phyloP scores from a whole-genome alignment of 2,113 vertebrate genomes.

The Scortum barcoo region DNA sequence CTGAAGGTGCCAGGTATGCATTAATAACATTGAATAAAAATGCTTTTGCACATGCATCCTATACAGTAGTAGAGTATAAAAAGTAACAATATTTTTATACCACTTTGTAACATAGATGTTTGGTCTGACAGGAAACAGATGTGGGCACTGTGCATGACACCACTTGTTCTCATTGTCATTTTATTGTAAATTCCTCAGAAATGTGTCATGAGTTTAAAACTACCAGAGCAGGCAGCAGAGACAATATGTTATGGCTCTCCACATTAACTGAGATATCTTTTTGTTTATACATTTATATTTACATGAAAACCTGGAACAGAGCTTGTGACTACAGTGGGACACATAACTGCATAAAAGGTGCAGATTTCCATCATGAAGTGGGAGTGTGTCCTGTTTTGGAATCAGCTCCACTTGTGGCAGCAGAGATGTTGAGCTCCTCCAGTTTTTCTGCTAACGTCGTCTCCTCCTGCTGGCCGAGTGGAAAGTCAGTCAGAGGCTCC shows the following conservation, averaged over 20 bases:
- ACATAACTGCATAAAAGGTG: neutral
- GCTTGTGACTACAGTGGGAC: slow-evolving; percentile 1
- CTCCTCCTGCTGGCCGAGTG: slow-evolving; percentile 69
- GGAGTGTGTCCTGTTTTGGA: slow-evolving; percentile 18
- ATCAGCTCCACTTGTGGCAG: slow-evolving; percentile 46
- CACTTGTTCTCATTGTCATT: neutral
- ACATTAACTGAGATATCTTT: neutral
- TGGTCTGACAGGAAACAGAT: neutral
- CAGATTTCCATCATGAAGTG: slow-evolving; percentile 32
- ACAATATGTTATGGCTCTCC: slow-evolving; percentile 9
- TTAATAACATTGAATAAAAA: neutral
- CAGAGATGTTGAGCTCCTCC: slow-evolving; percentile 85
- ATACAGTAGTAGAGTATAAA: too few species aligned
- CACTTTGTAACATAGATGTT: neutral
- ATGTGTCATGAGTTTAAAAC: neutral
- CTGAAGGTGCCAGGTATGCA: neutral
- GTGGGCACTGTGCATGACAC: neutral
- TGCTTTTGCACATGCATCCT: neutral
- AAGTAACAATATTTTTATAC: neutral
- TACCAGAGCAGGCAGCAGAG: neutral
- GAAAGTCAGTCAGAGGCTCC: slow-evolving; percentile 84
- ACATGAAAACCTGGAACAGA: slow-evolving; percentile 41
- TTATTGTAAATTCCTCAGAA: slow-evolving; percentile 52
- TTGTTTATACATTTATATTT: slow-evolving; percentile 31
- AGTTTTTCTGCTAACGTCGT: slow-evolving; percentile 84